phyloP scores from a whole-genome alignment of 1,140 invertebrate genomes.

The Cotesia glomerata region DNA sequence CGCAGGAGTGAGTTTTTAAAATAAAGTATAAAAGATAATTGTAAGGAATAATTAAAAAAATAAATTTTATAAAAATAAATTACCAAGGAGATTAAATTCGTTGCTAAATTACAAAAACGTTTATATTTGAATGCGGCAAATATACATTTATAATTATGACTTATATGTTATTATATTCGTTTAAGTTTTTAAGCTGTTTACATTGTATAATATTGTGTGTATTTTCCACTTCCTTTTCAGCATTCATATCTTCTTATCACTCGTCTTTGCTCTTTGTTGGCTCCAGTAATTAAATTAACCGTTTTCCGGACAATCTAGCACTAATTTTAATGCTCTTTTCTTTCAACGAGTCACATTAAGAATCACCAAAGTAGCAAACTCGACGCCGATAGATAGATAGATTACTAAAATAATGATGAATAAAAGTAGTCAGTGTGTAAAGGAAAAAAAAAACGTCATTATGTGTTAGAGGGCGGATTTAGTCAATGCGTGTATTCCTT shows the following conservation, averaged over 20 bases:
- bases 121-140: background rate
- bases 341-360: background rate
- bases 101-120: background rate
- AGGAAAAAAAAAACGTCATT: constrained; percentile 7
- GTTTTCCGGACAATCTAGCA: constrained; percentile 15
- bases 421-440: background rate
- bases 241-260: background rate
- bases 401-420: no score
- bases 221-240: no score
- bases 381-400: no score
- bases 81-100: background rate
- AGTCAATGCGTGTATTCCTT: background rate
- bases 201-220: background rate
- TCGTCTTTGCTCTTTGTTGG: background rate
- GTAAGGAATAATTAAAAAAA: constrained; percentile 11
- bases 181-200: background rate
- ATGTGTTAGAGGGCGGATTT: background rate
- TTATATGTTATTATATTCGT: no score
- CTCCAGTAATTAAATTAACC: constrained; percentile 30
- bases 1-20: constrained; percentile 1
- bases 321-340: background rate
- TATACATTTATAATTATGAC: background rate
- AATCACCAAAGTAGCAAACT: no score
- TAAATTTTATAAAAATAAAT: background rate
- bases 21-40: constrained; percentile 10